Evolutionary conservation across 2,113 vertebrate species (phyloP).

Genomic region (Ammodytes marinus): DNA sequence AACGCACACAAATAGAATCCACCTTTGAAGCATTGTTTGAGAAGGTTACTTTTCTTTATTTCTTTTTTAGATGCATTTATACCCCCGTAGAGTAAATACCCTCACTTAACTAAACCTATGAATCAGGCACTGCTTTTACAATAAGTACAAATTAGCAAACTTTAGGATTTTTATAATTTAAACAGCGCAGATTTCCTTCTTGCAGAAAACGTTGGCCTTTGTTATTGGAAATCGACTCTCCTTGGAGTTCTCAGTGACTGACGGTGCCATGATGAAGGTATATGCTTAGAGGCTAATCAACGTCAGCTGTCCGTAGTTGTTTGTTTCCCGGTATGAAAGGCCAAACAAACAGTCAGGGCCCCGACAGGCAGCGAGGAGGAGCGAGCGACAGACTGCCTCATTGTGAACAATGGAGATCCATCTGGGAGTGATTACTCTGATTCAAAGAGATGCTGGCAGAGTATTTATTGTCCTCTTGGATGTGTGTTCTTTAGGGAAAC

Average conservation of each 20-base stretch:
- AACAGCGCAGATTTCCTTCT: background rate
- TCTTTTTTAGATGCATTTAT: background rate
- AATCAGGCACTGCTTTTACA: background rate
- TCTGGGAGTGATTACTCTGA: constrained; percentile 59
- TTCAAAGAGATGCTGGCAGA: constrained; percentile 35
- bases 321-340: constrained; percentile 10
- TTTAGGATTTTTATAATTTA: too few relatives aligned
- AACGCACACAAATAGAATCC: background rate
- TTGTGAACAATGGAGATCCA: constrained; percentile 32
- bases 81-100: background rate
- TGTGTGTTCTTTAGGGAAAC: constrained; percentile 17
- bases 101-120: background rate
- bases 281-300: constrained; percentile 21
- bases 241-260: background rate
- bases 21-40: background rate
- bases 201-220: background rate
- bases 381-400: constrained; percentile 28
- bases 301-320: constrained; percentile 27
- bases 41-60: background rate
- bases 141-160: background rate
- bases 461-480: constrained; percentile 38
- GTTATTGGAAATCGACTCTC: background rate
- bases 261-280: background rate
- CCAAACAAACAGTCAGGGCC: constrained; percentile 55
- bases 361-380: constrained; percentile 31